These are phyloP conservation scores for Xenopus laevis DNA, from an alignment of 2,113 vertebrate genomes.

Conservation along the genomic window DNA sequence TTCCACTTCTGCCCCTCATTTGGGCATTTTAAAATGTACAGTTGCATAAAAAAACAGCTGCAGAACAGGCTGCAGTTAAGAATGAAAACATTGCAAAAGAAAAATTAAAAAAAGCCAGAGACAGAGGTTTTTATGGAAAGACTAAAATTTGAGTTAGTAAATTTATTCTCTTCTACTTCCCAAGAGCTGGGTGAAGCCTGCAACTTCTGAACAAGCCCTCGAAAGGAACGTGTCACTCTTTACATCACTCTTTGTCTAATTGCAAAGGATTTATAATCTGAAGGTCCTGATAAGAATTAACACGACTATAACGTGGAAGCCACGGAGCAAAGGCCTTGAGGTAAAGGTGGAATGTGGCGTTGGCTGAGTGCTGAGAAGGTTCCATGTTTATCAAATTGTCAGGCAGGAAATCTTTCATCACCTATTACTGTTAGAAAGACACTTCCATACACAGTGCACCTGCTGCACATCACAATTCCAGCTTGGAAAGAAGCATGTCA, in stretches of 20 bases:
- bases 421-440: not conserved
- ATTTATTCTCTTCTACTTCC: too few species aligned
- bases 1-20: too few species aligned
- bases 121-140: too few species aligned
- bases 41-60: too few species aligned
- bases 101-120: too few species aligned
- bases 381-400: constrained; percentile 19
- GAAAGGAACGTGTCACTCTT: not conserved
- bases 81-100: too few species aligned
- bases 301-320: constrained; percentile 1
- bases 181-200: too few species aligned
- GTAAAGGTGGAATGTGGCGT: constrained; percentile 18
- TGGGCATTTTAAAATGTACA: too few species aligned
- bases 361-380: constrained; percentile 8
- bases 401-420: constrained; percentile 2
- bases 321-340: not conserved
- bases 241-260: too few species aligned
- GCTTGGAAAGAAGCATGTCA: not conserved
- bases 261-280: constrained; percentile 3
- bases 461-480: not conserved
- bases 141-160: too few species aligned
- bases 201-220: not conserved
- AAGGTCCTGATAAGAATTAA: constrained; percentile 10
- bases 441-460: constrained; percentile 6
- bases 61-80: too few species aligned